These are phyloP conservation scores for Agrotis segetum DNA, from an alignment of 2,888 invertebrate species.

Conservation along the genomic window DNA sequence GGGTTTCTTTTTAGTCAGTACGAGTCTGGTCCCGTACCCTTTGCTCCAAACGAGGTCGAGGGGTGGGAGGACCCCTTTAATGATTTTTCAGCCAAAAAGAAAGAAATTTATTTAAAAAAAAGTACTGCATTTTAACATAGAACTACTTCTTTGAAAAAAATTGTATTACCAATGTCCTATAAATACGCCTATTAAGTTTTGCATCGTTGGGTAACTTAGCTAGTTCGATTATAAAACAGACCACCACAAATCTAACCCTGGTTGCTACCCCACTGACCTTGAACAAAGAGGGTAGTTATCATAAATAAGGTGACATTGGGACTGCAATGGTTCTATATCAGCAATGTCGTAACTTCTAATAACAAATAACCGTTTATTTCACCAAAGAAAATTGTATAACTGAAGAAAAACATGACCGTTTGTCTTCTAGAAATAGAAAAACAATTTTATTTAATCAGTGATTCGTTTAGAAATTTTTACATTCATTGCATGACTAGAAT, in stretches of 20 bases:
- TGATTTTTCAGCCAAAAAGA: no score
- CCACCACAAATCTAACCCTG: conserved; percentile 12
- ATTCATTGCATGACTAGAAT: conserved; percentile 19
- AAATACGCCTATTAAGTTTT: neutral
- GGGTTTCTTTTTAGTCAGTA: no score
- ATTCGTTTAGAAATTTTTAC: conserved; percentile 7
- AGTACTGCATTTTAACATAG: no score
- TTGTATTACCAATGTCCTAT: no score
- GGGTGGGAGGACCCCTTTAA: no score
- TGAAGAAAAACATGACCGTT: conserved; percentile 28
- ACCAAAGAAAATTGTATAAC: conserved; percentile 26
- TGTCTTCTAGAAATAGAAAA: conserved; percentile 29
- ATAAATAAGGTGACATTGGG: conserved; percentile 55
- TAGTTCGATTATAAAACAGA: conserved; percentile 19
- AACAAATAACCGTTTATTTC: conserved; percentile 24
- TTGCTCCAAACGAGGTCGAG: no score
- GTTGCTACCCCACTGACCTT: conserved; percentile 48
- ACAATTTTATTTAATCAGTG: conserved; percentile 27
- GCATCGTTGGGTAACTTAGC: neutral
- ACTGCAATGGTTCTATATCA: conserved; percentile 43
- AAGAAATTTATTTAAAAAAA: no score
- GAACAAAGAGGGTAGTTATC: conserved; percentile 38
- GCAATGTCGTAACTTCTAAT: conserved; percentile 32
- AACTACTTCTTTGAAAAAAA: no score
- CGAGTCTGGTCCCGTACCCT: no score